Conservation (phyloP, 2,888 invertebrate species). For the Resseliella maxima region DNA sequence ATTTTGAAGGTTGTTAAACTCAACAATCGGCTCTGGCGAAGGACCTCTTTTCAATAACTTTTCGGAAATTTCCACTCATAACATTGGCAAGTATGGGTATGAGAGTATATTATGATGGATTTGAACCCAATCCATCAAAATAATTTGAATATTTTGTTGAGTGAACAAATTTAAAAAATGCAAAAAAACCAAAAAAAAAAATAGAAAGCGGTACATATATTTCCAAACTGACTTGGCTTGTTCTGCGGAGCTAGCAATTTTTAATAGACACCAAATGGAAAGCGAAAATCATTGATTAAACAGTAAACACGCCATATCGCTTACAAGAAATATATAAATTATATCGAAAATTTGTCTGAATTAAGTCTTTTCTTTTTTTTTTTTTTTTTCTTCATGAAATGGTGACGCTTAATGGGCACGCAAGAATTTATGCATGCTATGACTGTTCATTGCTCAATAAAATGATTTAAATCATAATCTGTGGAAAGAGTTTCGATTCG, state of each 20-base stretch:
- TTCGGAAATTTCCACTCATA: neutral
- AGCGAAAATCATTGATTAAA: constrained; percentile 40
- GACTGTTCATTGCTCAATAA: too few species aligned
- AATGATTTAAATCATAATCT: too few species aligned
- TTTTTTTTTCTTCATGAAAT: too few species aligned
- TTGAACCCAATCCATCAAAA: constrained; percentile 27
- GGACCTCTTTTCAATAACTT: neutral
- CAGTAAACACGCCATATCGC: constrained; percentile 26
- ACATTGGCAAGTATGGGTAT: too few species aligned
- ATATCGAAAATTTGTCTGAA: constrained; percentile 2
- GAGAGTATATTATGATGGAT: constrained; percentile 20
- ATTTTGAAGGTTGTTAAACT: neutral
- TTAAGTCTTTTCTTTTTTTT: neutral
- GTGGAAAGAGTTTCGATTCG: neutral
- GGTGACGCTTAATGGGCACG: constrained; percentile 10
- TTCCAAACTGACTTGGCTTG: neutral
- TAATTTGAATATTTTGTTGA: constrained; percentile 6
- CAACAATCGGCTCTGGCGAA: neutral
- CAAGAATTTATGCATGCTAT: neutral
- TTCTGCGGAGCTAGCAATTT: neutral
- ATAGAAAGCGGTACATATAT: neutral
- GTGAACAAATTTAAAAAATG: neutral
- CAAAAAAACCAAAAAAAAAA: neutral
- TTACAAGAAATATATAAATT: neutral
- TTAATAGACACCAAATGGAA: neutral